Percentiles rank a stretch among this genome's conserved stretches.
phyloP scores from a whole-genome alignment of 2,113 vertebrate genomes.

The Columba janthina region DNA sequence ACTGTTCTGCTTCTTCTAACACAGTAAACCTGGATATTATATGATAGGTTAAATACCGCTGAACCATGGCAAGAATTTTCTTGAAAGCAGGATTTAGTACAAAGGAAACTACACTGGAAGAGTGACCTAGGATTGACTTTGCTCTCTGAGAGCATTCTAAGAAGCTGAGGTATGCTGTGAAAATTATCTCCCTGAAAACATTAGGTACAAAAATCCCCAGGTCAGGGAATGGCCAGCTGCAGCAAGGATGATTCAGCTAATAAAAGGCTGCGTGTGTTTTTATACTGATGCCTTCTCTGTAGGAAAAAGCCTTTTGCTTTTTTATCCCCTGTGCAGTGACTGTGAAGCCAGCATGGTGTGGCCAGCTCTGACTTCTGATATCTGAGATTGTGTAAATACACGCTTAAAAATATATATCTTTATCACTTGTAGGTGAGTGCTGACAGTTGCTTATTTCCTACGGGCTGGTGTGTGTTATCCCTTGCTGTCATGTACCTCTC shows the following conservation, averaged over 20 bases:
- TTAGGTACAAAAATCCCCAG: slow-evolving; percentile 56
- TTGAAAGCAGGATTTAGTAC: slow-evolving; percentile 84
- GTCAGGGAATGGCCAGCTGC: slow-evolving; percentile 31
- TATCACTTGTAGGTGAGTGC: not conserved
- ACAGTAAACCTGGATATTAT: slow-evolving; percentile 86
- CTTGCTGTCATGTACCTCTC: not conserved
- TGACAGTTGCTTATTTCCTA: slow-evolving; percentile 32
- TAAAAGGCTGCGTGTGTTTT: slow-evolving; percentile 42
- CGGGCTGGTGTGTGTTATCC: slow-evolving; percentile 21
- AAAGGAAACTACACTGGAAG: slow-evolving; percentile 80
- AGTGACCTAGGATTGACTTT: slow-evolving; percentile 82
- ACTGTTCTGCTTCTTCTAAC: slow-evolving; percentile 86
- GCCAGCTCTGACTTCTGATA: slow-evolving; percentile 2
- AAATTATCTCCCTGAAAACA: slow-evolving; percentile 70
- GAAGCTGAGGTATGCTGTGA: slow-evolving; percentile 60
- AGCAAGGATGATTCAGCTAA: slow-evolving; percentile 61
- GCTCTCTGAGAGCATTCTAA: slow-evolving; percentile 70
- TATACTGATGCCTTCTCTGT: not conserved
- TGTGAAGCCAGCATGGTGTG: slow-evolving; percentile 10
- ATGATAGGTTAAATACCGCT: slow-evolving; percentile 87
- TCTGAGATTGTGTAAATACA: slow-evolving; percentile 46
- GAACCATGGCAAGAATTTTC: slow-evolving; percentile 85
- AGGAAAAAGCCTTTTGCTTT: not conserved
- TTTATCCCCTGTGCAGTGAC: not conserved
- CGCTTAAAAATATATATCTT: slow-evolving; percentile 22